Conservation (phyloP, 2,113 vertebrate genomes). For the Balaeniceps rex region DNA sequence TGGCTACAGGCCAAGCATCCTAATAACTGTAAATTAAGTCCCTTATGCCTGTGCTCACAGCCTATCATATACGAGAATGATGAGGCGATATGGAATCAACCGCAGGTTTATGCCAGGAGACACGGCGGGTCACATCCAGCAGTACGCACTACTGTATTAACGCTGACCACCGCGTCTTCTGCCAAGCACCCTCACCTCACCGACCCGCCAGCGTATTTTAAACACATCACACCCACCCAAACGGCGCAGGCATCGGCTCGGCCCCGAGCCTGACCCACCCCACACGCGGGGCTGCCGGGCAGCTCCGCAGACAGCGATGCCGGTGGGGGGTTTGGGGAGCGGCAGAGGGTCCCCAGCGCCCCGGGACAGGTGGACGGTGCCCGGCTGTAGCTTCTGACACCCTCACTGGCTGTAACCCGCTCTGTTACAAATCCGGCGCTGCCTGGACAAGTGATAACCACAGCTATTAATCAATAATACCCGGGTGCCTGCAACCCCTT, state of each 20-base stretch:
- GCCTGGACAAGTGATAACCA: background rate
- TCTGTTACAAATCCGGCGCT: no score
- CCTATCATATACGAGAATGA: rapidly evolving
- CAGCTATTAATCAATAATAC: no score
- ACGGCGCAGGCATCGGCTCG: rapidly evolving
- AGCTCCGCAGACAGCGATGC: background rate
- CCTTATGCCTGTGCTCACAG: background rate
- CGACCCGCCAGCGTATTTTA: rapidly evolving
- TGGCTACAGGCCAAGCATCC: background rate
- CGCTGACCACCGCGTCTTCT: rapidly evolving
- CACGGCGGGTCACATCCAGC: background rate
- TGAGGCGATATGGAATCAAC: rapidly evolving
- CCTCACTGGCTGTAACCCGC: no score
- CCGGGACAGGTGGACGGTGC: background rate
- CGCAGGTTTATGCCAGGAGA: background rate
- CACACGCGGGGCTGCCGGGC: rapidly evolving
- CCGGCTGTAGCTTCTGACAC: background rate
- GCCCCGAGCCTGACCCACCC: background rate
- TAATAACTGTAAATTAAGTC: background rate
- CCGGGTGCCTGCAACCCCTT: no score
- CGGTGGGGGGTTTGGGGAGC: background rate
- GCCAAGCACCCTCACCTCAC: no score
- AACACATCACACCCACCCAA: background rate
- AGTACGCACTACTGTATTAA: rapidly evolving
- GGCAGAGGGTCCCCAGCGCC: background rate